Evolutionary conservation across 2,888 invertebrate species (phyloP), one percentile per base, ranked within the genome.

Genomic region (Lasioglossum pauxillum): DNA sequence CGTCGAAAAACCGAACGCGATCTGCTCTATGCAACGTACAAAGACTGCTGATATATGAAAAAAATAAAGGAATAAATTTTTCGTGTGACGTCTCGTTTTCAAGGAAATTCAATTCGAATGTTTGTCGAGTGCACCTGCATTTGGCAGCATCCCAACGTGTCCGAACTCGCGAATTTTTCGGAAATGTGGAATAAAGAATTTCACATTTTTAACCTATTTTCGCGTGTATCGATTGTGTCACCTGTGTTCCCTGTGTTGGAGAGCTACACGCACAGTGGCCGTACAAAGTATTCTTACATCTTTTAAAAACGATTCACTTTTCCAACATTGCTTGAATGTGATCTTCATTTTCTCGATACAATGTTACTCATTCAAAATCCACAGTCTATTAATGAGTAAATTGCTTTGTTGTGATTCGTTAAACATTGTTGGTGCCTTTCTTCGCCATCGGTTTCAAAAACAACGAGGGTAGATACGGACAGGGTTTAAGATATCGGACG

Each of bases 1-100:
- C 31, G 12, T 23, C n/a, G 23, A 0, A 19, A 57, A 46, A 69
- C 78, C 69, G 57, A 64, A 64, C 74, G 82, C 78, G 75, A 83
- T 84, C 53, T 74, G 19, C 27, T 64, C 16, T 0, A 64, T 31
- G 64, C 16, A 31, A 64, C 7, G 1, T 31, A 7, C n/a, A 16
- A 64, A 64, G 5, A 16, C 14, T 64, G 31, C 2, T 7, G 27
- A 14, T 53, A 23, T 53, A 10, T 53, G 2, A 8, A 53, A 53
- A 53, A 19, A 53, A 16, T 14, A 5, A 60, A 12, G 1, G 27
- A 27, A 64, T 64, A 31, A 31, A 64, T 27, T 64, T 64, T 31
- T 64, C 64, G 64, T 5, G 27, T 2, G 31, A 31, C 2, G 64
- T 31, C 31, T 16, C 27, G 64, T 31, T 64, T 16, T 64, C 64